Evolutionary conservation across 2,888 invertebrate genomes (phyloP), one percentile per base, ranked within the genome.

Genomic region (Napeogenes sylphis): DNA sequence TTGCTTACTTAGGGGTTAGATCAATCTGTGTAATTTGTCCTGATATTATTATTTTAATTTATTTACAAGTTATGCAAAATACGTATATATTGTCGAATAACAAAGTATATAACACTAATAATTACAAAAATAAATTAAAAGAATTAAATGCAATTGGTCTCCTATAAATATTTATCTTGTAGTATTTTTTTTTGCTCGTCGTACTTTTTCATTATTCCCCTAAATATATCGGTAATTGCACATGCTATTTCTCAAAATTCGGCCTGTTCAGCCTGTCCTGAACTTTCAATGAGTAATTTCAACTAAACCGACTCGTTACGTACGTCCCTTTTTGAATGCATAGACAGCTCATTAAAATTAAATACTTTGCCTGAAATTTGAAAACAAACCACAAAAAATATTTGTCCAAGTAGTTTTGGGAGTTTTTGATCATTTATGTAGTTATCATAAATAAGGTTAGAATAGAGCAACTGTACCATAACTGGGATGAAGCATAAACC

Each of bases 251-350:
- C 66, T 60, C 58, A 68, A 66, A 68, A 68, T 61, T 60, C 60
- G 51, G 53, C 54, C 45, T 53, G 55, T 61, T 60, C 60, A 45
- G 53, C 54, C 45, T 53, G 55, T 45, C 53, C 65, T 56, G 45
- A 62, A 62, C 63, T 63, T 72, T 68, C 72, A 74, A 73, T 71
- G 73, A 71, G 59, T 66, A 69, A 73, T 72, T 71, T 68, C 60
- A 61, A 73, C 72, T 70, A 70, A 68, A 63, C 68, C 68, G 61
- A 55, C 61, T 38, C 35, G 57, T 38, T n/a, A 35, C 38, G 13
- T 32, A 55, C 38, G 35, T 5, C 30, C 30, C 14, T 47, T 47
- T 21, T 35, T 6, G 42, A 42, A 42, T 42, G 42, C 10, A 42
- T 42, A 42, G 51, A 21, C 30, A 51, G 30, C 5, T 51, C 42